Evolutionary conservation across 2,113 vertebrate species (phyloP), one percentile per base, ranked within the genome.

Genomic region (Pelmatolapia mariae): DNA sequence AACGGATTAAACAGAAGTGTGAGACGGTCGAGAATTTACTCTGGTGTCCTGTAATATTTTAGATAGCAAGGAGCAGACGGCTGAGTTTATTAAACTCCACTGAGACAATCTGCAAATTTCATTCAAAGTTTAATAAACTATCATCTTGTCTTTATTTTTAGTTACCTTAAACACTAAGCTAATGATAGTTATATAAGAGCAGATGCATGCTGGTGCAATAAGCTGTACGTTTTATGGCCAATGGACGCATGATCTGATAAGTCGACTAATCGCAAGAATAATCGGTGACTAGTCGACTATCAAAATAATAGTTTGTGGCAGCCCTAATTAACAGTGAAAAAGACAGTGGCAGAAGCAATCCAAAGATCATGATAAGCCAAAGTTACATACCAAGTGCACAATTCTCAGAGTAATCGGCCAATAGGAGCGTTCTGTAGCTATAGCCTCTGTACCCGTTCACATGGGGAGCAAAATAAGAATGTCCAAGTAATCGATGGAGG

Each of bases 51-150:
- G 7, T 57, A 8, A 57, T 57, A 57, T 29, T 57, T 57, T 57
- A 57, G 24, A 5, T 16, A 29, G 24, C 24, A 57, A 57, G 13
- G 4, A 57, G 54, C 54, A 57, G 54, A 57, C 1, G 3, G 54
- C 54, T 5, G 54, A 29, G 13, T 57, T 57, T 57, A 16, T 57
- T 16, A 15, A 57, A 57, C 24, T 59, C 56, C 56, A 29, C 56
- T 16, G 24, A 16, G 13, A 1, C 24, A 29, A 29, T 0, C 56
- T 29, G 0, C 7, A 57, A 2, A 57, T 16, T 29, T 57, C 13
- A 57, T 57, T 29, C 13, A 57, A 57, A 57, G 24, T 57, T 57
- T 57, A 57, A 57, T 26, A 56, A 56, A 26, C 54, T 26, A 56
- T 15, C 22, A 56, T 56, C 56, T 57, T 29, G 1, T 57, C 56